phyloP scores from a whole-genome alignment of 2,888 invertebrate genomes.

The Villa cingulata region DNA sequence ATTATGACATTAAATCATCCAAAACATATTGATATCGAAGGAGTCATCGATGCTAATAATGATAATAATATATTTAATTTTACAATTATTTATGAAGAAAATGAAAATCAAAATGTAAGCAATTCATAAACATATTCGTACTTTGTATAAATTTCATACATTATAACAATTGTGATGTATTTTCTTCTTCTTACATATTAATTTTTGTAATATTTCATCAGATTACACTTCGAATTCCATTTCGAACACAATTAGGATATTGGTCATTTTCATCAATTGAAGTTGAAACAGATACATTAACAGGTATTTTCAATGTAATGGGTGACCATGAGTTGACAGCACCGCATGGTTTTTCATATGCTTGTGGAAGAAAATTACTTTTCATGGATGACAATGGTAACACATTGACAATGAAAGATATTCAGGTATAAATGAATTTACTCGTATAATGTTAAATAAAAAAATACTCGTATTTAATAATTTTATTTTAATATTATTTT shows the following conservation, averaged over 20 bases:
- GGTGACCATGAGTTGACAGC: conserved; percentile 35
- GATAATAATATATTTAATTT: not conserved
- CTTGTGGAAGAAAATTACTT: conserved; percentile 39
- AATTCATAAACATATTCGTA: not conserved
- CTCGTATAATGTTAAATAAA: no score
- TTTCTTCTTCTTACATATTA: not conserved
- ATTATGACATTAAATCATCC: not conserved
- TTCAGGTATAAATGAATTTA: conserved; percentile 35
- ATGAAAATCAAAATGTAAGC: not conserved
- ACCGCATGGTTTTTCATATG: conserved; percentile 42
- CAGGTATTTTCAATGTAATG: conserved; percentile 16
- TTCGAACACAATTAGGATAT: conserved; percentile 29
- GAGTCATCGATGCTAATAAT: not conserved
- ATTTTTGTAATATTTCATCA: no score
- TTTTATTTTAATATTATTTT: no score
- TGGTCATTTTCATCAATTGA: conserved; percentile 46
- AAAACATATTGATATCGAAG: not conserved
- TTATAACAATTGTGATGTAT: no score
- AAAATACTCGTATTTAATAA: not conserved
- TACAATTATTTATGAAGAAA: not conserved
- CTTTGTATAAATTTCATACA: no score
- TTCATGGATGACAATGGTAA: conserved; percentile 37
- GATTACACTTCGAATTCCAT: conserved; percentile 7
- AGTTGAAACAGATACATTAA: conserved; percentile 29
- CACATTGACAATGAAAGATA: conserved; percentile 38